Conservation (phyloP, 1,140 invertebrate species). For the Melanaphis sacchari region DNA sequence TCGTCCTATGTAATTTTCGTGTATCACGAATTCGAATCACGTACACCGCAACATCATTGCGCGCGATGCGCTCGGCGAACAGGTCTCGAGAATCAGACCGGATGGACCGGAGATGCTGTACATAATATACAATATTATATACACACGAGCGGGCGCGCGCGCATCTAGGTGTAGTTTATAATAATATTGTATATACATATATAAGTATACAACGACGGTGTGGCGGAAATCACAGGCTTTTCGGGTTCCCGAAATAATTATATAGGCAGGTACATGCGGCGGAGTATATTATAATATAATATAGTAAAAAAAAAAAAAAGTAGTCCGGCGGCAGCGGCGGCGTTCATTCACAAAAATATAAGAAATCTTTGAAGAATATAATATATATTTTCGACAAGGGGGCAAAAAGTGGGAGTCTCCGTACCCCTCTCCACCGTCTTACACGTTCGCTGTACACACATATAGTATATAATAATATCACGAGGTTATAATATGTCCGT, state of each 20-base stretch:
- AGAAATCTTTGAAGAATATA: neutral
- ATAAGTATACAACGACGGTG: neutral
- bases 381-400: slow-evolving; percentile 24
- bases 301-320: neutral
- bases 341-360: slow-evolving; percentile 48
- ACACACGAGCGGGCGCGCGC: neutral
- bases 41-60: neutral
- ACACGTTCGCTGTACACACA: neutral
- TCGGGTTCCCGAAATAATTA: slow-evolving; percentile 14
- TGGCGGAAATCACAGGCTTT: slow-evolving; percentile 4
- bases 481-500: neutral
- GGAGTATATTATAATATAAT: neutral
- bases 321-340: slow-evolving; percentile 17
- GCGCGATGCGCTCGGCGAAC: neutral
- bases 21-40: slow-evolving; percentile 35
- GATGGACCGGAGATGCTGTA: slow-evolving; percentile 15
- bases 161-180: neutral
- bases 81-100: slow-evolving; percentile 21
- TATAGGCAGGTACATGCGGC: neutral
- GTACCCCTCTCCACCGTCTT: neutral
- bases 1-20: neutral
- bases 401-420: neutral
- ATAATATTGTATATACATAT: neutral
- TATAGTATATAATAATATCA: neutral
- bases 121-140: neutral